Evolutionary conservation across 2,888 invertebrate species (phyloP), one percentile per base, ranked within the genome.

Genomic region (Ochropleura plecta): DNA sequence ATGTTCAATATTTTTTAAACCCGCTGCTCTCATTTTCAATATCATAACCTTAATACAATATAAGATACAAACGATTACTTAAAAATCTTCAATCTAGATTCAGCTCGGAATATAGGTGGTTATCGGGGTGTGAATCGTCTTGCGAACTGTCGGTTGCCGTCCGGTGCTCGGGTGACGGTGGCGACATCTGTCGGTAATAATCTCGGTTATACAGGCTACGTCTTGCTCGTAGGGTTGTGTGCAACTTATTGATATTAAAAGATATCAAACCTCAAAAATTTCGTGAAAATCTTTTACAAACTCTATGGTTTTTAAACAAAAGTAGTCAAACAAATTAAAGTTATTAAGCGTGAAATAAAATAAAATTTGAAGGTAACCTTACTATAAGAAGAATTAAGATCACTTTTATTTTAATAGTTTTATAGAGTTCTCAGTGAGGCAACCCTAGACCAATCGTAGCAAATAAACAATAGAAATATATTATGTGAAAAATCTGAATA

Each of bases 171-270:
- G 71, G 42, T 30, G 73, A 81, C 48, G 55, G 65, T 78, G 63
- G 44, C 60, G n/a, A 60, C 74, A 84, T 84, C 76, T 85, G 69
- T 9, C 46, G 60, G 76, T 72, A 68, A 78, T 68, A 80, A 65
- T 69, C 53, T 73, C 18, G 44, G 59, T 64, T 79, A 71, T 67
- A 63, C 53, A 55, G 70, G 49, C 62, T n/a, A 30, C 20, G 14
- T 55, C 60, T 42, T n/a, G 10, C 10, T 9, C 30, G 12, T 49
- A 76, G 75, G 75, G 84, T 63, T 86, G 70, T 40, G 20, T 66
- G 14, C 10, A 14, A 62, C 1, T 10, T 65, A 14, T 16, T 10
- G 3, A 14, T 20, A 20, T 76, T 53, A 42, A 49, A 18, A 7
- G 10, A 14, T 4, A 20, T 18, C 1, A 5, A 18, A 71, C 9